phyloP scores from a whole-genome alignment of 37 sponge, comb jelly and placozoan species.

The Amphimedon queenslandica region DNA sequence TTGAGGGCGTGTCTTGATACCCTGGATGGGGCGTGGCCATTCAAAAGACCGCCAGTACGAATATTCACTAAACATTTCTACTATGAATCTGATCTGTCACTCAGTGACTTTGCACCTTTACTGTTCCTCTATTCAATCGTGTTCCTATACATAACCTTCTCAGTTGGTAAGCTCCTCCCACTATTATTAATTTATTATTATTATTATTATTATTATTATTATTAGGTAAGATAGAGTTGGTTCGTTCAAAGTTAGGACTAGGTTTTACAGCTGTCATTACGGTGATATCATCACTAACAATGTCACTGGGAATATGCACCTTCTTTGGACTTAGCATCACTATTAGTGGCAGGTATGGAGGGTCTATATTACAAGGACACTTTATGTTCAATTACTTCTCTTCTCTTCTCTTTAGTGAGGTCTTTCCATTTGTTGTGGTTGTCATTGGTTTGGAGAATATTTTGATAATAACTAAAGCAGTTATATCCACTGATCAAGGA shows the following conservation, averaged over 20 bases:
- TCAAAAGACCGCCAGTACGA: not conserved
- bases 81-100: slow-evolving; percentile 54
- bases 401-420: slow-evolving; percentile 57
- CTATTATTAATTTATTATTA: not conserved
- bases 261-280: slow-evolving; percentile 82
- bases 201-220: not conserved
- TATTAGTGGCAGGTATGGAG: slow-evolving; percentile 68
- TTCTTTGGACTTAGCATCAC: slow-evolving; percentile 87
- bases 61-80: slow-evolving; percentile 53
- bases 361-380: not conserved
- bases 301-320: slow-evolving; percentile 96
- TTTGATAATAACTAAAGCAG: slow-evolving; percentile 87
- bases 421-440: slow-evolving; percentile 90
- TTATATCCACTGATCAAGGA: slow-evolving; percentile 67
- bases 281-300: slow-evolving; percentile 75
- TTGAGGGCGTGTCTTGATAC: slow-evolving; percentile 31
- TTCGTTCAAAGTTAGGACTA: slow-evolving; percentile 84
- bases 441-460: slow-evolving; percentile 96
- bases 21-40: slow-evolving; percentile 26
- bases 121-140: slow-evolving; percentile 78
- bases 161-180: slow-evolving; percentile 70
- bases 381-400: not conserved
- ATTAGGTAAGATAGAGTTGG: slow-evolving; percentile 89
- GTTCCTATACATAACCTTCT: slow-evolving; percentile 90
- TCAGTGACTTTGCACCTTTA: slow-evolving; percentile 73